Conservation (phyloP, 2,113 vertebrate species). For the Aramus guarauna region DNA sequence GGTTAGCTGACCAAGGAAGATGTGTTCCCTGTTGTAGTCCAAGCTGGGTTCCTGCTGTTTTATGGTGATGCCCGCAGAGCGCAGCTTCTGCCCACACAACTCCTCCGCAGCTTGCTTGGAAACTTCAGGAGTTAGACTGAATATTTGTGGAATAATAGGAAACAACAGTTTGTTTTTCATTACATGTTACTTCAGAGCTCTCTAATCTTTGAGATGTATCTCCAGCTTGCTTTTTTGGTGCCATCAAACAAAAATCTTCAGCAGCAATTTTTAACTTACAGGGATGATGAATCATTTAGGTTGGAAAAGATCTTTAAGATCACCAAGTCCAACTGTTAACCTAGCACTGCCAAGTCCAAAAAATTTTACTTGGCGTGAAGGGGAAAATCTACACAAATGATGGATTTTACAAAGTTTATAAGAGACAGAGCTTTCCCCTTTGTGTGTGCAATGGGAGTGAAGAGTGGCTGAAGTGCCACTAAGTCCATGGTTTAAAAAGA, state of each 20-base stretch:
- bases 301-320: too few species aligned
- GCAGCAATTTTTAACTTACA: background rate
- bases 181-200: background rate
- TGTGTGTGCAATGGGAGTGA: background rate
- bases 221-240: background rate
- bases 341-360: too few species aligned
- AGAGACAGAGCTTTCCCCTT: background rate
- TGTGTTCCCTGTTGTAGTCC: background rate
- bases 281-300: background rate
- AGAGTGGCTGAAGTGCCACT: background rate
- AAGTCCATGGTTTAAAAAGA: background rate
- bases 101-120: background rate
- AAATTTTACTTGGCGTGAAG: background rate
- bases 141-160: background rate
- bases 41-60: rapidly evolving
- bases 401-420: background rate
- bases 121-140: background rate
- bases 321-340: too few species aligned
- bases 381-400: background rate
- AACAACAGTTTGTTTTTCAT: background rate
- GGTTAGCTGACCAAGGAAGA: background rate
- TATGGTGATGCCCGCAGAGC: background rate
- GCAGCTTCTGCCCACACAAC: background rate
- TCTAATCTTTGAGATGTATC: background rate
- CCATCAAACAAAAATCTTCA: background rate